Base-by-base conservation (phyloP, 2,797 vertebrate species). In the Myotis daubentonii region DNA sequence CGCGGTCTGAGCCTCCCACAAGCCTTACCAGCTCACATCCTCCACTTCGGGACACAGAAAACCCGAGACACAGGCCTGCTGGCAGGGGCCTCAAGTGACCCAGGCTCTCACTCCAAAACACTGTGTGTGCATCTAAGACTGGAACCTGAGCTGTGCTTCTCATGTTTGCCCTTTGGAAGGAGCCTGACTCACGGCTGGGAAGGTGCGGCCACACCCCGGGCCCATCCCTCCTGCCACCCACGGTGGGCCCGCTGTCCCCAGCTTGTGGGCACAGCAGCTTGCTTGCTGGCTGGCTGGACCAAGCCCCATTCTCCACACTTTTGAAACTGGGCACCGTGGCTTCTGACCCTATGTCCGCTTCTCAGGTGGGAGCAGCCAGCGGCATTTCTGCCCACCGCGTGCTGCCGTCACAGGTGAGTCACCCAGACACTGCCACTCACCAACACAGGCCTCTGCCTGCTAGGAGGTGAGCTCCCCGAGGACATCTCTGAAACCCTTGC, bases 281-380 rank as follows among this genome's bases (percentile, higher is more conserved):
- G 25, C 71, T 68, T 12, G 38, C 51, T 0, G 1, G 23, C 51
- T 1, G 4, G 23, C 28, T 62, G 33, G 13, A 38, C 10, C 13
- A 11, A 80, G 57, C 30, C 36, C 76, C 6, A 0, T 47, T 8
- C 22, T 23, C 47, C 13, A 16, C 0, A 0, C 36, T 30, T 71
- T 19, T 33, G 82, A 95, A 85, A 65, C n/a, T 2, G 4, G 33
- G n/a, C 17, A 8, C 30, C 44, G 0, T 17, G 71, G 19, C 70
- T 62, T 78, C 81, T 8, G 22, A 41, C 23, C 30, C 49, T 6
- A 2, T 0, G 0, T 12, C 51, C 16, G 57, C 25, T 6, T 5
- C 51, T 79, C 44, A 0, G 0, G 2, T 0, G 10, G 44, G 57
- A n/a, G 30, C 33, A 3, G 36, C 28, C 19, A 0, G 0, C 55